phyloP scores from a whole-genome alignment of 2,888 invertebrate genomes.

The Digitonthophagus gazella region DNA sequence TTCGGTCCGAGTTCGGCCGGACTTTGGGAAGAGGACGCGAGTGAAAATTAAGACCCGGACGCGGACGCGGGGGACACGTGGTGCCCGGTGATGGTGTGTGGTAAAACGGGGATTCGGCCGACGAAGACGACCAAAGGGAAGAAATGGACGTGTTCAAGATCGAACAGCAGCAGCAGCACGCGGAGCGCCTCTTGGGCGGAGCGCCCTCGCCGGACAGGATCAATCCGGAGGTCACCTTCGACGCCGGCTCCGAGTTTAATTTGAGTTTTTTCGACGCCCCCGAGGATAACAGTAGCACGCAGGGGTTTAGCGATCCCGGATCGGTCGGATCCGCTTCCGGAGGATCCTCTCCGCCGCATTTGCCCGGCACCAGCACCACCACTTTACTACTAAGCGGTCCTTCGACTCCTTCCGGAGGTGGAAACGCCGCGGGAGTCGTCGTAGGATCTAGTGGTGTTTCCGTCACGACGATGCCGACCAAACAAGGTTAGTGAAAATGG shows the following conservation, averaged over 20 bases:
- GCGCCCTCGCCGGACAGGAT: constrained; percentile 62
- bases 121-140: constrained; percentile 26
- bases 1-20: too few species aligned
- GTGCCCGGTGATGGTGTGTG: constrained; percentile 30
- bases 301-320: constrained; percentile 66
- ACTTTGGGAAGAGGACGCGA: too few species aligned
- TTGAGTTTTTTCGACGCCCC: constrained; percentile 75
- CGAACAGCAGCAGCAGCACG: constrained; percentile 64
- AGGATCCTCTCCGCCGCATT: constrained; percentile 49
- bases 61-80: too few species aligned
- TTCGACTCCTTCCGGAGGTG: not conserved
- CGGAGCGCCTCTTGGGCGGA: constrained; percentile 61
- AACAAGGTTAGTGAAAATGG: constrained; percentile 51
- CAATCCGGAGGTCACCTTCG: constrained; percentile 67
- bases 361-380: constrained; percentile 36
- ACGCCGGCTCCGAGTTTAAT: constrained; percentile 75
- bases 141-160: constrained; percentile 72
- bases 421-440: not conserved
- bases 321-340: constrained; percentile 61
- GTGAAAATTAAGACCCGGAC: too few species aligned
- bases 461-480: constrained; percentile 37
- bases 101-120: too few species aligned
- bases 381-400: constrained; percentile 31
- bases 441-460: constrained; percentile 40
- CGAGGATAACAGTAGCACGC: constrained; percentile 62